Base-by-base conservation (phyloP, 64 coral and sea anemone species). In the Porites lutea region DNA sequence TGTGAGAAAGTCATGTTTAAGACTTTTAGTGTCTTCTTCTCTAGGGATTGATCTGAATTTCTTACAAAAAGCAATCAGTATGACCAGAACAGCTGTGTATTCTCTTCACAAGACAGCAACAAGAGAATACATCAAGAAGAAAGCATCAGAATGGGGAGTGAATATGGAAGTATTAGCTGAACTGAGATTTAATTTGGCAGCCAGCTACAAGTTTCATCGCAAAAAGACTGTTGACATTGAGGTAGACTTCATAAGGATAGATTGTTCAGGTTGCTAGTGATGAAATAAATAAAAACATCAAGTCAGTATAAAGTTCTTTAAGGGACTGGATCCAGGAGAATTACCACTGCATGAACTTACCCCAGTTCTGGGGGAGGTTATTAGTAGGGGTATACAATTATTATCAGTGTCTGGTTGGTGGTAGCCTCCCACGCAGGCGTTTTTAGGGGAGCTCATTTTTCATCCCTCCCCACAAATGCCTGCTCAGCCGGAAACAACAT, bases 71-170 rank as follows among this genome's bases (percentile, higher is more conserved):
- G 97, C 97, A 43, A 55, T 99, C 52, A 80, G 63, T 10, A 79
- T 99, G 94, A 77, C 85, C 15, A 82, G 46, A 16, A 93, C 75
- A 8, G 52, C 97, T 43, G 94, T 99, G 5, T 99, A 99, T 69
- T 99, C 97, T 6, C 88, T 99, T 20, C 97, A 99, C 91, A 99
- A 99, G 60, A 96, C 94, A 15, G 82, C 88, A 43, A 99, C 97
- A 65, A 96, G 97, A 79, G 75, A 91, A 78, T 84, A 99, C 55
- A 92, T 99, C 66, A 66, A 62, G 65, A 93, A 93, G 47, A 96
- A 89, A 58, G 91, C 91, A 6, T 21, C 61, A 12, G 83, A 93
- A 59, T 96, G 94, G 91, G 92, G 92, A 52, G 71, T 93, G 13
- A 74, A 99, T 14, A 52, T 93, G 23, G 97, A 99, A 63, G 88